Conservation (phyloP, 2,113 vertebrate species). For the Parotia lawesii region DNA sequence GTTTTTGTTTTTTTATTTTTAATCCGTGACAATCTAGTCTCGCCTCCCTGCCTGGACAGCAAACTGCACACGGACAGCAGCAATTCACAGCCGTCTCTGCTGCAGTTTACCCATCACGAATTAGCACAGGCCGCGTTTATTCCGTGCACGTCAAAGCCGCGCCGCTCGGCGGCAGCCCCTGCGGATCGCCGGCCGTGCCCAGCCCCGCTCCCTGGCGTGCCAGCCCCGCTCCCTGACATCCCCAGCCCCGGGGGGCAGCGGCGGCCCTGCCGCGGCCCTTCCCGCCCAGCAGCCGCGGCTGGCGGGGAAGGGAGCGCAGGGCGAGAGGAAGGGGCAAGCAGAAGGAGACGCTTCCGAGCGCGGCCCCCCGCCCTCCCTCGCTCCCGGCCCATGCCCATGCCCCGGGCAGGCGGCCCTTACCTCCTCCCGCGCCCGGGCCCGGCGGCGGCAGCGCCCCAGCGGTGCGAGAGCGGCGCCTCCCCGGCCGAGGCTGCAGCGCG, state of each 20-base stretch:
- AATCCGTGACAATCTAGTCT: neutral
- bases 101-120: neutral
- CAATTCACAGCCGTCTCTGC: neutral
- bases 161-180: neutral
- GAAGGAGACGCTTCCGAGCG: neutral
- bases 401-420: neutral
- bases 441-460: neutral
- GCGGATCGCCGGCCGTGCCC: neutral
- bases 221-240: neutral
- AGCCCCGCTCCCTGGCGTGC: neutral
- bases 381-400: too few relatives aligned
- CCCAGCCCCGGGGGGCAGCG: neutral
- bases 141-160: fast-evolving
- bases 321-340: too few relatives aligned
- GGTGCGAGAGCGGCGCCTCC: neutral
- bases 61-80: neutral
- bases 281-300: neutral
- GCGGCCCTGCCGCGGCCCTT: neutral
- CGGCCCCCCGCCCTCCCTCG: neutral
- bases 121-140: neutral
- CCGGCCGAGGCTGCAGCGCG: neutral
- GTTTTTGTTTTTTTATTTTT: neutral
- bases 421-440: neutral
- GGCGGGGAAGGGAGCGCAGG: neutral
- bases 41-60: neutral